These are phyloP conservation scores for Chironomus tentans DNA, from an alignment of 2,888 invertebrate genomes.

Conservation along the genomic window DNA sequence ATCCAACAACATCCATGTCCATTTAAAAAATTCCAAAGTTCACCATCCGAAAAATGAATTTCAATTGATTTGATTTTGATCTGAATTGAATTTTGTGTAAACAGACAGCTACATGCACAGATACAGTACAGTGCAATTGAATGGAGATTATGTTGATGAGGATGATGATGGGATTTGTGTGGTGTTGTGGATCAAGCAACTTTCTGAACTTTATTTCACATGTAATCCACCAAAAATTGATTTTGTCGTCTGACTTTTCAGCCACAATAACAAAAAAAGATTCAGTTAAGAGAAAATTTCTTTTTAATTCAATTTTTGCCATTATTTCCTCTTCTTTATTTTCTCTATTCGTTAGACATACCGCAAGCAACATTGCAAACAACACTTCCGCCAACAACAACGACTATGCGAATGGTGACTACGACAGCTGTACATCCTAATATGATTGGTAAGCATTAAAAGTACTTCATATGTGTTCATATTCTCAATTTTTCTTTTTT, in stretches of 20 bases:
- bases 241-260: too few relatives aligned
- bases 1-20: too few relatives aligned
- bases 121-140: too few relatives aligned
- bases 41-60: too few relatives aligned
- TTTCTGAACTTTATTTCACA: too few relatives aligned
- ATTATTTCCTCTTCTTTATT: background rate
- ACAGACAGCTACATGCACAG: background rate
- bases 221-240: too few relatives aligned
- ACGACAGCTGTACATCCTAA: background rate
- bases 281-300: too few relatives aligned
- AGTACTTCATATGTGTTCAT: background rate
- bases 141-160: too few relatives aligned
- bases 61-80: background rate
- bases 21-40: too few relatives aligned
- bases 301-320: background rate
- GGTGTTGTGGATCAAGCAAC: too few relatives aligned
- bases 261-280: background rate
- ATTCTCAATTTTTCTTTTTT: background rate
- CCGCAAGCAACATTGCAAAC: conserved; percentile 42
- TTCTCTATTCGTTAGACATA: conserved; percentile 35
- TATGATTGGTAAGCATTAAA: conserved; percentile 25
- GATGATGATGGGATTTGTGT: too few relatives aligned
- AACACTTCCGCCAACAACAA: conserved; percentile 38
- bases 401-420: background rate
- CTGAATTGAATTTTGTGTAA: background rate